Evolutionary conservation across 1,140 invertebrate species (phyloP).

Genomic region (Diorhabda carinulata): DNA sequence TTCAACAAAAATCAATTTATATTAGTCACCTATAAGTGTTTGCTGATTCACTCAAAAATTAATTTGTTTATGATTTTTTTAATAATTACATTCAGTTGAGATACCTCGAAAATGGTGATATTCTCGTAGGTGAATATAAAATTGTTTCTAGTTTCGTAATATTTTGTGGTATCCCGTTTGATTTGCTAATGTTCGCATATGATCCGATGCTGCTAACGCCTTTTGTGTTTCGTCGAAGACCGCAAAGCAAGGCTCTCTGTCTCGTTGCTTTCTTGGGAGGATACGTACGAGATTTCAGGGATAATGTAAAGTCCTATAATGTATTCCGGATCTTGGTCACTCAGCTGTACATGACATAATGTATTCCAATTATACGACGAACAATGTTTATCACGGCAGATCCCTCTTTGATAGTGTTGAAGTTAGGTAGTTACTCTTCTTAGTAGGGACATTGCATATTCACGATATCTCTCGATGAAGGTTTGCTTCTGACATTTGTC

Average conservation of each 20-base stretch:
- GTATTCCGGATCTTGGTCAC: slow-evolving; percentile 36
- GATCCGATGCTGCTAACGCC: slow-evolving; percentile 4
- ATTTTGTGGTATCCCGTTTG: too few relatives aligned
- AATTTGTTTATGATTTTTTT: too few relatives aligned
- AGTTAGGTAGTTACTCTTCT: slow-evolving; percentile 1
- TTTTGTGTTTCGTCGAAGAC: slow-evolving; percentile 20
- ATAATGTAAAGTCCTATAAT: slow-evolving; percentile 33
- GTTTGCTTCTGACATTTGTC: not conserved
- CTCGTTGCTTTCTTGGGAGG: slow-evolving; percentile 25
- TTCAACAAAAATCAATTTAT: too few relatives aligned
- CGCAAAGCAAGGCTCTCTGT: slow-evolving; percentile 1
- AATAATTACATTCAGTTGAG: too few relatives aligned
- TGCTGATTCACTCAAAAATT: too few relatives aligned
- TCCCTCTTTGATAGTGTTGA: slow-evolving; percentile 9
- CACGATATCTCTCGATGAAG: slow-evolving; percentile 1
- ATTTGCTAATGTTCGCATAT: not conserved
- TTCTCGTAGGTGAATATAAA: too few relatives aligned
- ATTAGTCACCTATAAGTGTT: too few relatives aligned
- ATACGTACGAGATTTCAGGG: slow-evolving; percentile 21
- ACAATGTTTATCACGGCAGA: slow-evolving; percentile 28
- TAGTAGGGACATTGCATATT: slow-evolving; percentile 1
- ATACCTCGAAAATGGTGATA: too few relatives aligned
- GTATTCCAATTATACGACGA: slow-evolving; percentile 35
- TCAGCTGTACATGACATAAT: slow-evolving; percentile 36
- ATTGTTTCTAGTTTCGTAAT: too few relatives aligned